Evolutionary conservation across 2,113 vertebrate genomes (phyloP).

Genomic region (Proterorhinus semilunaris): DNA sequence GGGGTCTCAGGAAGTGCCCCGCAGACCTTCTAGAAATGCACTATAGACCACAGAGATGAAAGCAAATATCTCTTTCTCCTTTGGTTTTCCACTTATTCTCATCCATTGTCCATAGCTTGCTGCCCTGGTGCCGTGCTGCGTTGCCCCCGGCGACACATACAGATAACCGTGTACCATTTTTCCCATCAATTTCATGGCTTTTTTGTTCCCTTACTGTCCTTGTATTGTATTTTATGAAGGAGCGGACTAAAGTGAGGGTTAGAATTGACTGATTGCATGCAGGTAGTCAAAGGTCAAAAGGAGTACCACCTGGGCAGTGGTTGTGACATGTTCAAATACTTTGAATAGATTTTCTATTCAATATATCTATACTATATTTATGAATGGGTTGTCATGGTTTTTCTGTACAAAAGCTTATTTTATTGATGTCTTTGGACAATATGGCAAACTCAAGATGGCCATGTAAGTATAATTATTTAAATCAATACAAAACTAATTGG

Average conservation of each 20-base stretch:
- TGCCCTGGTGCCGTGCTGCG: background rate
- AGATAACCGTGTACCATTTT: background rate
- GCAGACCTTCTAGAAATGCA: conserved; percentile 3
- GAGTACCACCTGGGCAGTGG: background rate
- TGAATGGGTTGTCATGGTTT: background rate
- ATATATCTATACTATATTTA: too few relatives aligned
- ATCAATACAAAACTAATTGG: background rate
- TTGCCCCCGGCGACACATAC: background rate
- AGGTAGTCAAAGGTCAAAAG: background rate
- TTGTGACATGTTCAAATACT: background rate
- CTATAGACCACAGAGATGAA: background rate
- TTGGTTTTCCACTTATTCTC: background rate
- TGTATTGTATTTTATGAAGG: conserved; percentile 1
- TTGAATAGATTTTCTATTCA: background rate
- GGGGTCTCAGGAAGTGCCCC: conserved; percentile 34
- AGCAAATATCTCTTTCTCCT: background rate
- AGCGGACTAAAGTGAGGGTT: background rate
- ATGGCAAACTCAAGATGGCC: background rate
- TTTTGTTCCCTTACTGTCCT: background rate
- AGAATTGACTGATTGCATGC: background rate
- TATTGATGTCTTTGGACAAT: background rate
- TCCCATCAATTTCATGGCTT: conserved; percentile 1
- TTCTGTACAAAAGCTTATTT: background rate
- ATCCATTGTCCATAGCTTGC: background rate
- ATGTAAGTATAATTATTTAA: too few relatives aligned